Evolutionary conservation across 1,140 invertebrate species (phyloP).

Genomic region (Bombyx mandarina): DNA sequence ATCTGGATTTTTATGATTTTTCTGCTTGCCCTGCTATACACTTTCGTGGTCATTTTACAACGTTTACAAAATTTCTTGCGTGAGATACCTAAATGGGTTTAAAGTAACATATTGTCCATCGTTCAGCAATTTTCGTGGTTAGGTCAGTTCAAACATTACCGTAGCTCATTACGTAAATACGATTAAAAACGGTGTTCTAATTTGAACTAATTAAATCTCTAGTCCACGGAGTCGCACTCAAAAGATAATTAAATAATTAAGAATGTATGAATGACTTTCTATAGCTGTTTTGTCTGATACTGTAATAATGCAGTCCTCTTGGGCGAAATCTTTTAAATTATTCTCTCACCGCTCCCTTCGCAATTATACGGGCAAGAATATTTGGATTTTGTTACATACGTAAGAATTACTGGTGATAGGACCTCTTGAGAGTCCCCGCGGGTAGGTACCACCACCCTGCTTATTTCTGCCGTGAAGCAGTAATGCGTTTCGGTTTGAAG

Average conservation of each 20-base stretch:
- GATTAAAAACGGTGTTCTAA: conserved; percentile 28
- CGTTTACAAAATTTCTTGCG: conserved; percentile 56
- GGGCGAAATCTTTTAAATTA: conserved; percentile 66
- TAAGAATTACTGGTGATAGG: no score
- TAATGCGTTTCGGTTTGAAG: no score
- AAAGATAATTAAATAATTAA: conserved; percentile 70
- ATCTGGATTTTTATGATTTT: conserved; percentile 71
- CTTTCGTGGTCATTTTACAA: conserved; percentile 64
- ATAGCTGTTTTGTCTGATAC: conserved; percentile 62
- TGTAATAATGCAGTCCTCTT: conserved; percentile 67
- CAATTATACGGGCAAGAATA: neutral
- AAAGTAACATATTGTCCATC: conserved; percentile 22
- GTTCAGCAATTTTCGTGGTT: conserved; percentile 7
- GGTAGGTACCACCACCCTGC: no score
- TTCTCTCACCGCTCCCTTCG: conserved; percentile 44
- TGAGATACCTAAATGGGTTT: conserved; percentile 31
- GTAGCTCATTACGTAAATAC: conserved; percentile 25
- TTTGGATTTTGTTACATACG: no score
- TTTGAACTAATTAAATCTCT: conserved; percentile 61
- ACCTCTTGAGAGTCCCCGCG: no score
- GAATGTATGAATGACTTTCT: conserved; percentile 66
- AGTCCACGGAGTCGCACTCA: conserved; percentile 50
- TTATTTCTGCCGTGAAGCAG: no score
- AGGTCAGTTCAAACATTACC: conserved; percentile 3
- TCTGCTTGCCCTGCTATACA: conserved; percentile 61